These are phyloP conservation scores for Pseudolaguvia tuberculata DNA, from an alignment of 2,113 vertebrate species.

Conservation along the genomic window DNA sequence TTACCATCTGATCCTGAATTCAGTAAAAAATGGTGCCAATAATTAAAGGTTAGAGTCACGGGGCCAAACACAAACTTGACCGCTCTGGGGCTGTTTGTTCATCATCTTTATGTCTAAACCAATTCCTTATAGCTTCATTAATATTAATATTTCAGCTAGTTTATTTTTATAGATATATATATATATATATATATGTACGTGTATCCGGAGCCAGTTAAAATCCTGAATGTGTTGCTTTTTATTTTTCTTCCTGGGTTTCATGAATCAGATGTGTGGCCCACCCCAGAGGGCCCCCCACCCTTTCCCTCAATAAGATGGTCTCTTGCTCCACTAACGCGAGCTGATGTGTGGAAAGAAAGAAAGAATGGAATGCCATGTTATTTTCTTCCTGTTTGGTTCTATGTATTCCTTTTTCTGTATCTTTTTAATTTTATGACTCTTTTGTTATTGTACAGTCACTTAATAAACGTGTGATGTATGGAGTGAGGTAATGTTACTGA, in stretches of 20 bases:
- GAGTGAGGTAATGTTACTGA: constrained; percentile 15
- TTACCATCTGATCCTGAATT: neutral
- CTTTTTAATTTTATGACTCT: constrained; percentile 87
- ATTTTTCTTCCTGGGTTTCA: constrained; percentile 65
- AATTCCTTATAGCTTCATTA: constrained; percentile 85
- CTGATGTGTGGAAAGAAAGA: neutral
- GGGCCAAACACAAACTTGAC: neutral
- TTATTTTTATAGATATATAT: constrained; percentile 82
- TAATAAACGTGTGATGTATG: constrained; percentile 95
- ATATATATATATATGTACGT: constrained; percentile 70
- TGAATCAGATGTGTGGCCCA: constrained; percentile 43
- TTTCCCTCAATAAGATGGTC: too few species aligned
- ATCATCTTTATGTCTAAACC: constrained; percentile 81
- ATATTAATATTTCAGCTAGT: constrained; percentile 79
- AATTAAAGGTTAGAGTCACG: neutral
- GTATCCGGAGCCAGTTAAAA: constrained; percentile 84
- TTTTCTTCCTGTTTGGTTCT: constrained; percentile 92
- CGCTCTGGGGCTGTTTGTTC: neutral
- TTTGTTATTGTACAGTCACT: constrained; percentile 99
- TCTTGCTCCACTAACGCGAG: too few species aligned
- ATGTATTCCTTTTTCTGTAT: constrained; percentile 89
- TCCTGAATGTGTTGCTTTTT: constrained; percentile 50
- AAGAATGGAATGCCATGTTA: constrained; percentile 63
- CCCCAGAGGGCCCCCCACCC: constrained; percentile 13
- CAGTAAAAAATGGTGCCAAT: constrained; percentile 37